Base-by-base conservation (phyloP, 2,113 vertebrate species). In the Cepphus grylle region DNA sequence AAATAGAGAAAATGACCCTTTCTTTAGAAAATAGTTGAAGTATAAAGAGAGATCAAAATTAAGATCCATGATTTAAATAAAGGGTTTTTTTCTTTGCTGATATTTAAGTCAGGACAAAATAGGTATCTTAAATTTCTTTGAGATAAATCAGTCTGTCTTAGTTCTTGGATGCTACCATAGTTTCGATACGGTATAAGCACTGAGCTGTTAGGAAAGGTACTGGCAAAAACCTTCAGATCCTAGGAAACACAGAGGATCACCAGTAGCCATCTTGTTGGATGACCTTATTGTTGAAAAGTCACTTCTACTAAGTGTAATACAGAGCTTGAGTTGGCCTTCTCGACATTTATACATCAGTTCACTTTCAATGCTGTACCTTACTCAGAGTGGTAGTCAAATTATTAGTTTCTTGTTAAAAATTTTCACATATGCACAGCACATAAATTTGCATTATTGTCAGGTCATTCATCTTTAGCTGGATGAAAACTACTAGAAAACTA, bases 141-240 rank as follows among this genome's bases (percentile, higher is more conserved):
- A 59, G 58, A 43, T 47, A 70, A 65, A 50, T 29, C 25, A 45
- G 6, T 59, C 14, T 36, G 58, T 69, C 15, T 38, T 17, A 45
- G 20, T 29, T 61, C 58, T 78, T 65, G 34, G 20, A 56, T 69
- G 20, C 36, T 61, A 42, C 34, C 15, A 26, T 27, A 29, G 9
- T 55, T 73, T 42, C 0, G 0, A n/a, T 71, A 27, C 9, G 14
- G 8, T 55, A n/a, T 19, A 9, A n/a, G 34, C 43, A n/a, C 17
- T 56, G 50, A 73, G n/a, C 20, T 89, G 6, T 52, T 55, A 47
- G 49, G 21, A 83, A 65, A 66, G 36, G 14, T 56, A 32, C n/a
- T 61, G 36, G 18, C 50, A 81, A 92, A 88, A 73, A 8, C 10
- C 12, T n/a, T 81, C 38, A 70, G 14, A 42, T 34, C 21, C 43